Evolutionary conservation across 2,797 vertebrate species (phyloP), one percentile per base, ranked within the genome.

Genomic region (Sebastes steindachneri): DNA sequence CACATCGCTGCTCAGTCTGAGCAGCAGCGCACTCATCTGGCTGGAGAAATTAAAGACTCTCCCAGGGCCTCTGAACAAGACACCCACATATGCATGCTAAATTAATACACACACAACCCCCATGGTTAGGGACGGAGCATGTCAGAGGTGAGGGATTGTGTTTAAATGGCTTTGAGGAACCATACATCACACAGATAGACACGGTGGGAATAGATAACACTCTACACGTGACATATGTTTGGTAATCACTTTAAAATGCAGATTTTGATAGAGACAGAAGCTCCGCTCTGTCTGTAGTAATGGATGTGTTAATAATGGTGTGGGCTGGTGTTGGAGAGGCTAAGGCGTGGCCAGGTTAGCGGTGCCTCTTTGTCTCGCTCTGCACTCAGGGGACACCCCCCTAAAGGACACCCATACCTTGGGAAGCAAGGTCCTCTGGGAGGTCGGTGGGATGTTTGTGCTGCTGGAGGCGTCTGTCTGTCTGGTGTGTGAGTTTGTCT

Each of bases 71-170:
- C n/a, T 54, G 64, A 63, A 69, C n/a, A 66, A 67, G 45, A 81
- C 77, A 66, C 0, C 55, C 74, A 75, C 9, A 55, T 7, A 73
- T 71, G 73, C 73, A 82, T 68, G 25, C 48, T 77, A 58, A 79
- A 74, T 65, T 12, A 17, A 57, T 14, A 28, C 35, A 25, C 17
- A 31, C 45, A 33, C 71, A 74, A 51, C 79, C 77, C 86, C 83
- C 54, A 53, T 19, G 25, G 14, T 57, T 15, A 21, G 31, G 25
- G n/a, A 70, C 8, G 55, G 1, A 9, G 19, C 64, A 9, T 83
- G 81, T 90, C 88, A 88, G 63, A 51, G 73, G 68, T 86, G 82
- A 89, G n/a, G 33, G 45, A 86, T 86, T 33, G 75, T 70, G 29
- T 88, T 71, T 82, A 58, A 82, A 81, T 65, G 70, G 65, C n/a